phyloP scores from a whole-genome alignment of 2,113 vertebrate genomes.

The Thermophis baileyi region DNA sequence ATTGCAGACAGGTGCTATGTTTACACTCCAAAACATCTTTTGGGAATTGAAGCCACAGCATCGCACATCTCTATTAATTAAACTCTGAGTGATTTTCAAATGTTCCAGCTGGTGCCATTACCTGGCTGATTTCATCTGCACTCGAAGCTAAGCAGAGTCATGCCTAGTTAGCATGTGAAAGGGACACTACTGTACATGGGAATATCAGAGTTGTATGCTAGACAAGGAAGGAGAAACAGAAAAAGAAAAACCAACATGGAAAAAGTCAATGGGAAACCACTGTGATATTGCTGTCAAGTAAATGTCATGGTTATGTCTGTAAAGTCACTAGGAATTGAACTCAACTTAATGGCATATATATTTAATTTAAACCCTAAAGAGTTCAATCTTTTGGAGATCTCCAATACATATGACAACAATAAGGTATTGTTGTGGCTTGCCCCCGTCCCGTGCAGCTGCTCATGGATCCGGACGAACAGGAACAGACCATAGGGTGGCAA shows the following conservation, averaged over 20 bases:
- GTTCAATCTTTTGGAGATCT: neutral
- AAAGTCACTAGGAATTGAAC: neutral
- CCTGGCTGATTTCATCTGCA: neutral
- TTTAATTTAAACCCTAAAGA: neutral
- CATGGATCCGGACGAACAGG: too few species aligned
- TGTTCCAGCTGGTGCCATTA: neutral
- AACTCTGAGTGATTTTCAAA: neutral
- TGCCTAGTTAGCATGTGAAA: neutral
- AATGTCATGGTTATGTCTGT: neutral
- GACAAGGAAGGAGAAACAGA: neutral
- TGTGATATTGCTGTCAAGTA: neutral
- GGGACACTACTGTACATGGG: neutral
- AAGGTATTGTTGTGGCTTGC: too few species aligned
- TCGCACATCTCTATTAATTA: neutral
- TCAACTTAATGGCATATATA: neutral
- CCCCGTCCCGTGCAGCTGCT: too few species aligned
- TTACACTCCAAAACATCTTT: neutral
- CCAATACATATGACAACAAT: neutral
- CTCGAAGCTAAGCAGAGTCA: neutral
- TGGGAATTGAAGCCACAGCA: neutral
- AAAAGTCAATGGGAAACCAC: neutral
- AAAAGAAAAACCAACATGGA: neutral
- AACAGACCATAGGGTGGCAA: too few species aligned
- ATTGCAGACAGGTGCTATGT: neutral
- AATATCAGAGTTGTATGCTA: neutral